A percentile compares a stretch with the other conserved stretches of the same genome.
Conservation (phyloP, 2,888 invertebrate genomes). For the Thumatha senex region DNA sequence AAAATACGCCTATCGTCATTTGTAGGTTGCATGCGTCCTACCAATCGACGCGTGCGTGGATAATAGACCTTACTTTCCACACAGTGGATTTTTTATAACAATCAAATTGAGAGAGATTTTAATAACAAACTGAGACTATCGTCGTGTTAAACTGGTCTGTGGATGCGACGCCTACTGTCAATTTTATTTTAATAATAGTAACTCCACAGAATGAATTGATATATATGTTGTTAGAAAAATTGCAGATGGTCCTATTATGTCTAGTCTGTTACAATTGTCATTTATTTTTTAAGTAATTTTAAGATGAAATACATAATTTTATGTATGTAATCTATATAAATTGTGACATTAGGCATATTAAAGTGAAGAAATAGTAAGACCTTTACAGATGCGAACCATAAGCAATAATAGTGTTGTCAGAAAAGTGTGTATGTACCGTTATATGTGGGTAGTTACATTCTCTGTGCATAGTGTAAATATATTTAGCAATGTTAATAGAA, state of each 20-base stretch:
- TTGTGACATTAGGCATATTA: slow-evolving; percentile 58
- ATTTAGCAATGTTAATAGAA: slow-evolving; percentile 54
- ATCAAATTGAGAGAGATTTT: too few species aligned
- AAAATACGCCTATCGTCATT: too few species aligned
- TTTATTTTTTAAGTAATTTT: slow-evolving; percentile 58
- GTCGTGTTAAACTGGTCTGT: slow-evolving; percentile 10
- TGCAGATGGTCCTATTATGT: slow-evolving; percentile 64
- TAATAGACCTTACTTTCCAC: too few species aligned
- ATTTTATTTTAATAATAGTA: slow-evolving; percentile 32
- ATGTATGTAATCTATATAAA: slow-evolving; percentile 45
- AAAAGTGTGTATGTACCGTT: slow-evolving; percentile 51
- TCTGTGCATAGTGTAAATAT: slow-evolving; percentile 81
- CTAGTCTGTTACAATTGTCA: slow-evolving; percentile 73
- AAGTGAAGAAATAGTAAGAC: slow-evolving; percentile 50
- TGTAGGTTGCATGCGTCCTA: too few species aligned
- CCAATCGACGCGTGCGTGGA: too few species aligned
- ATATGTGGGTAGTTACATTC: slow-evolving; percentile 63
- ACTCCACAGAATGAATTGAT: slow-evolving; percentile 35
- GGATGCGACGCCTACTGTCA: slow-evolving; percentile 39
- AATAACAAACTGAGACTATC: too few species aligned
- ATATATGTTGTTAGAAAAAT: slow-evolving; percentile 46
- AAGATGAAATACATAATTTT: slow-evolving; percentile 47
- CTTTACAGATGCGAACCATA: slow-evolving; percentile 40
- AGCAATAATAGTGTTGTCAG: slow-evolving; percentile 65
- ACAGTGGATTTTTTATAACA: too few species aligned